Percentiles rank a stretch among this genome's conserved stretches.
These are phyloP conservation scores for Heliopora coerulea DNA, from an alignment of 92 coral and sea anemone species.

Conservation along the genomic window DNA sequence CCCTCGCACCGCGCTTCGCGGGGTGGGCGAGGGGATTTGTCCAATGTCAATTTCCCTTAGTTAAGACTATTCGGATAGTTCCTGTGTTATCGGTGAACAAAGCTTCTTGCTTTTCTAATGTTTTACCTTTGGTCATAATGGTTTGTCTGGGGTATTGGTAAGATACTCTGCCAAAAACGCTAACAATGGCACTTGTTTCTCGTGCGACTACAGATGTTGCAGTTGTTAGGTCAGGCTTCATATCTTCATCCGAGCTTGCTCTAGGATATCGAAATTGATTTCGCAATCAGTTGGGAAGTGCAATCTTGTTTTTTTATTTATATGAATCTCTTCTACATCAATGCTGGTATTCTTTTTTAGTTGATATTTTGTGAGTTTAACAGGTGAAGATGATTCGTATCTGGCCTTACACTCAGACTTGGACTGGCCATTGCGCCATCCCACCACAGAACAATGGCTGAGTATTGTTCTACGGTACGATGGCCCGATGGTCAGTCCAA, in stretches of 20 bases:
- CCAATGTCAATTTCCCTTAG: no score
- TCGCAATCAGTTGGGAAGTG: conserved; percentile 41
- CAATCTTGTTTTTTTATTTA: conserved; percentile 57
- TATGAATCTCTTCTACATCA: conserved; percentile 56
- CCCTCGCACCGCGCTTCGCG: no score
- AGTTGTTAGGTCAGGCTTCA: not conserved
- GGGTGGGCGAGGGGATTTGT: no score
- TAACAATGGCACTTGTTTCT: conserved; percentile 12
- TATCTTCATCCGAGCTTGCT: conserved; percentile 8
- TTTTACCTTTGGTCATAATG: no score
- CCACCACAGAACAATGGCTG: no score
- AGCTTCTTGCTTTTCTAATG: no score
- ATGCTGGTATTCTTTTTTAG: conserved; percentile 49
- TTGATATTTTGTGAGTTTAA: conserved; percentile 53
- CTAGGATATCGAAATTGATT: conserved; percentile 33
- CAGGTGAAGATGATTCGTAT: conserved; percentile 55
- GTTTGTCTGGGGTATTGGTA: no score
- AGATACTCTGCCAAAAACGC: not conserved
- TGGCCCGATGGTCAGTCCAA: no score
- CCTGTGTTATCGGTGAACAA: no score
- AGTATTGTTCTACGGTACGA: no score
- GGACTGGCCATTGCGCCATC: no score
- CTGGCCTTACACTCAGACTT: conserved; percentile 48
- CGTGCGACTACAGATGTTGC: not conserved
- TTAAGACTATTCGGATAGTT: no score